Base-by-base conservation (phyloP, 37 sponge, comb jelly and placozoan species). In the Crambe crambe region DNA sequence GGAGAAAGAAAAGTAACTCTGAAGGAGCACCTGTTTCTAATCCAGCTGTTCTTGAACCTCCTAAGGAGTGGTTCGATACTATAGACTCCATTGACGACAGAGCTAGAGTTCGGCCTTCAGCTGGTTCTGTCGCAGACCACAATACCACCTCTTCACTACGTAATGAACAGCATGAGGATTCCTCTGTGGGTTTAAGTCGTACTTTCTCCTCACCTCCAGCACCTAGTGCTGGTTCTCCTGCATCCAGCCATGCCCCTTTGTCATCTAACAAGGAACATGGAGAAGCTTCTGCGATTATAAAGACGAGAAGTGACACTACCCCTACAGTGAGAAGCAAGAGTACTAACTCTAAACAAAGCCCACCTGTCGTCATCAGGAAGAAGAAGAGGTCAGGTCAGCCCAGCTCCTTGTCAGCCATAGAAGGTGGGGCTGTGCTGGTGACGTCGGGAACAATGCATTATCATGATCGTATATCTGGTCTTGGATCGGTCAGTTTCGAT, bases 41-140 rank as follows among this genome's bases (percentile, higher is more conserved):
- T 2, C 3, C 32, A 6, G 42, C 15, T 21, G 18, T 56, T 38
- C 22, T 17, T 17, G 1, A 35, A 22, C 43, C n/a, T 18, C 36
- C 44, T 8, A 66, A 44, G 80, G 67, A 34, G 58, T 70, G 56
- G 79, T 41, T 38, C 35, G 31, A 65, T 65, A 65, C 66, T 30
- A 34, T 65, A 3, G 66, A 65, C 35, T 65, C 66, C 10, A 2
- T 65, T 17, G 66, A 65, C 35, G 66, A 65, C 17, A 65, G 35
- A 30, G 66, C 25, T 18, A 65, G 66, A 9, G 17, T 65, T 30
- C 3, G 61, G 25, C 17, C n/a, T 60, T 9, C 27, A 6, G 61
- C 17, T 25, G 17, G 61, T 65, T 17, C 66, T 47, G 51, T 47
- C 12, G 10, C 6, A 15, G 51, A 47, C 10, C 6, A 47, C 10